Conservation (phyloP, 2,888 invertebrate genomes). For the Danaus chrysippus region DNA sequence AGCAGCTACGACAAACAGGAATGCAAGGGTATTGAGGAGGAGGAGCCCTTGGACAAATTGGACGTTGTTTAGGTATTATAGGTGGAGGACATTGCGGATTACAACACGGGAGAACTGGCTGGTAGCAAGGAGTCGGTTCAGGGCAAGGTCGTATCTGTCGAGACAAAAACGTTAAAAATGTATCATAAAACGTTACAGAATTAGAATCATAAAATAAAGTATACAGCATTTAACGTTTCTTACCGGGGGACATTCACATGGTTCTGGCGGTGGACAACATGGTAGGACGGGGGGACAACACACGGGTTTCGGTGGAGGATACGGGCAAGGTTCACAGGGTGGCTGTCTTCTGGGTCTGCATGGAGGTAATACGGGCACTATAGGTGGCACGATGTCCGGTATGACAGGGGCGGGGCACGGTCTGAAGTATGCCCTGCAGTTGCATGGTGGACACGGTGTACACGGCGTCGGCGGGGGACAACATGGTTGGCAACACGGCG, state of each 20-base stretch:
- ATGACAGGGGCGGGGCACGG: conserved; percentile 63
- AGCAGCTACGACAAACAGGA: conserved; percentile 67
- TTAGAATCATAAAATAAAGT: too few relatives aligned
- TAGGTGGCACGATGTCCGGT: conserved; percentile 63
- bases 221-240: conserved; percentile 17
- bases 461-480: conserved; percentile 63
- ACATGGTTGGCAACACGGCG: conserved; percentile 59
- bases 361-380: conserved; percentile 61
- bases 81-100: conserved; percentile 77
- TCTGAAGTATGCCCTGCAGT: conserved; percentile 54
- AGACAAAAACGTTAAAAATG: background rate
- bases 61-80: conserved; percentile 68
- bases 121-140: conserved; percentile 64
- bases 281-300: conserved; percentile 67
- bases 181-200: too few relatives aligned
- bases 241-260: conserved; percentile 69
- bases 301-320: conserved; percentile 54
- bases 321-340: conserved; percentile 50
- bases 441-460: conserved; percentile 67
- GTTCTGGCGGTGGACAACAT: conserved; percentile 65
- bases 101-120: conserved; percentile 66
- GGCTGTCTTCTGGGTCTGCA: conserved; percentile 62
- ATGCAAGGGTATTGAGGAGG: conserved; percentile 70
- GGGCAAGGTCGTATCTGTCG: conserved; percentile 59
- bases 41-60: conserved; percentile 68